Evolutionary conservation across 2,113 vertebrate genomes (phyloP).

Genomic region (Corythornis cristatus): DNA sequence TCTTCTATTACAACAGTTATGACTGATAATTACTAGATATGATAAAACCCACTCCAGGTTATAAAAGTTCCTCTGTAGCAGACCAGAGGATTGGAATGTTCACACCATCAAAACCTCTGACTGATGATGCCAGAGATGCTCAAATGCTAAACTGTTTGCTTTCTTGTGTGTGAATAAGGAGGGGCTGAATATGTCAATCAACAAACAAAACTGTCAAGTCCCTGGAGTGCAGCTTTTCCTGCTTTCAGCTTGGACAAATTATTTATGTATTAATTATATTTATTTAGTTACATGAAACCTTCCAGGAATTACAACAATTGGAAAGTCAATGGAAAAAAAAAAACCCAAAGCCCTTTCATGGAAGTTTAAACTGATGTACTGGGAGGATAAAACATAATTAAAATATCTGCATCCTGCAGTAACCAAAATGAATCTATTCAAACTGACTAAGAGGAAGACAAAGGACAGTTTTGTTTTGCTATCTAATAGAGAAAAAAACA

Average conservation of each 20-base stretch:
- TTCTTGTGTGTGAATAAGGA: background rate
- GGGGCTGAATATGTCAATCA: too few relatives aligned
- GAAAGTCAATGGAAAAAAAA: background rate
- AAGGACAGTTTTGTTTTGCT: background rate
- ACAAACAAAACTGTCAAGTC: too few relatives aligned
- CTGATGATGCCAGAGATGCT: background rate
- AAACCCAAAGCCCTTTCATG: background rate
- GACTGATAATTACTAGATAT: background rate
- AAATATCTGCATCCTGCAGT: background rate
- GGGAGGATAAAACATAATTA: background rate
- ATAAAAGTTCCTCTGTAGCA: background rate
- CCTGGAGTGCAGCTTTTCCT: background rate
- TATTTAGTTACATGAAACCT: background rate
- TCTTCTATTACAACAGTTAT: background rate
- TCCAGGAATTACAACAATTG: background rate
- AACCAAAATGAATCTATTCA: background rate
- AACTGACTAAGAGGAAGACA: background rate
- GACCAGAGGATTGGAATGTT: background rate
- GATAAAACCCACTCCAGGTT: background rate
- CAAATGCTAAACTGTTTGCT: background rate
- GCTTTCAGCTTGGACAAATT: background rate
- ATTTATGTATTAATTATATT: background rate
- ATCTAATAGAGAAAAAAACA: background rate
- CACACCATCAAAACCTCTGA: background rate
- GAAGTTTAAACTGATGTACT: background rate